A percentile compares a stretch with the other conserved stretches of the same genome.
These are phyloP conservation scores for Steinernema khuongi DNA, from an alignment of 1,140 invertebrate species.

Conservation along the genomic window DNA sequence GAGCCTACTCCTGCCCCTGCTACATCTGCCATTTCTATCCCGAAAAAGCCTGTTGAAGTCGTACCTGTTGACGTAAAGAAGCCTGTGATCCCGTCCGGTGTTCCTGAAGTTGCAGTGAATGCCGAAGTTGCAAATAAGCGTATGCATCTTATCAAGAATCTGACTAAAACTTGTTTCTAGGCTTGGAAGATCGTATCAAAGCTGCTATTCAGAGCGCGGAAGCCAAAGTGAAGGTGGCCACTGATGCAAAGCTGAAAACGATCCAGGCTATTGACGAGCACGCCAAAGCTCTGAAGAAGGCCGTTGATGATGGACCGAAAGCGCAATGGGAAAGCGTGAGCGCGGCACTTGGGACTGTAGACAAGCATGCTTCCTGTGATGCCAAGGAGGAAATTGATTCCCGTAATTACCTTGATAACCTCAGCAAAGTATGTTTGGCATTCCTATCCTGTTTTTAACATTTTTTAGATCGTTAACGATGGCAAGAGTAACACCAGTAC, in stretches of 20 bases:
- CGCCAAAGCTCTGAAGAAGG: conserved; percentile 42
- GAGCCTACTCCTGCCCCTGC: too few species aligned
- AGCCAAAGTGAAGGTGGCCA: conserved; percentile 38
- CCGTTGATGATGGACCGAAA: conserved; percentile 45
- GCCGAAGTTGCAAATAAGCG: neutral
- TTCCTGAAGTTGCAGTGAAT: neutral
- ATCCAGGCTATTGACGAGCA: conserved; percentile 48
- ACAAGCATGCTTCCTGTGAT: conserved; percentile 39
- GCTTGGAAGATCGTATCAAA: conserved; percentile 32
- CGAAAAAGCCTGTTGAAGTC: neutral
- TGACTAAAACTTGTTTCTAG: conserved; percentile 27
- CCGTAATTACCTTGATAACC: conserved; percentile 44
- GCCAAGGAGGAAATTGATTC: conserved; percentile 31
- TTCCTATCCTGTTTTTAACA: conserved; percentile 11
- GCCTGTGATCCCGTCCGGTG: neutral
- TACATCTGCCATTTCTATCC: too few species aligned
- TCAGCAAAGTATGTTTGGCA: conserved; percentile 41
- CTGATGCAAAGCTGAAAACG: conserved; percentile 46
- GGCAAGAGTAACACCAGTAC: conserved; percentile 34
- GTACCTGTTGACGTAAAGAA: neutral
- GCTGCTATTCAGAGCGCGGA: conserved; percentile 39
- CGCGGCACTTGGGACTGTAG: conserved; percentile 37
- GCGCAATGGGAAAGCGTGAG: conserved; percentile 44
- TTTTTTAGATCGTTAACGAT: conserved; percentile 38
- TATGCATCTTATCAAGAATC: neutral